Evolutionary conservation across 2,888 invertebrate species (phyloP), one percentile per base, ranked within the genome.

Genomic region (Limnephilus rhombicus): DNA sequence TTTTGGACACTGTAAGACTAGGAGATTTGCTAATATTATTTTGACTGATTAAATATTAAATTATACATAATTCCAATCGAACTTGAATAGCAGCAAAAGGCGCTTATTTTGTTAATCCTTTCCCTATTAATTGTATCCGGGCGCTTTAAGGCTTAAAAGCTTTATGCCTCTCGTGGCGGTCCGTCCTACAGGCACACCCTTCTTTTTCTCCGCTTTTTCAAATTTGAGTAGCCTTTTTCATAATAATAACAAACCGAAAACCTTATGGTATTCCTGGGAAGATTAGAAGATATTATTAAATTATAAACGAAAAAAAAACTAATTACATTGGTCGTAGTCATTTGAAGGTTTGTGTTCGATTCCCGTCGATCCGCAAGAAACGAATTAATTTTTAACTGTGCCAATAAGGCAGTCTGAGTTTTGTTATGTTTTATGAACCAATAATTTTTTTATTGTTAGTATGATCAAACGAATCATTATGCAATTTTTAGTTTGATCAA

Each of bases 101-200:
- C 24, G 34, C 37, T 83, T 83, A 83, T 49, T 86, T 45, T 86
- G 37, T 86, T 29, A 83, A 83, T 86, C 86, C 86, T 24, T 86
- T 86, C 45, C 45, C 37, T n/a, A 86, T 45, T 86, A 29, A 45
- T 45, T 49, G n/a, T 45, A 45, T 86, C n/a, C 24, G 49, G n/a
- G 45, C 29, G 86, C 86, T 86, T 49, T 86, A 86, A 86, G 86
- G 37, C 83, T 34, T 83, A 37, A 37, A 18, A 83, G 83, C 37
- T 83, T 41, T 18, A 18, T 34, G 37, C 34, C 24, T 11, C 37
- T 41, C 9, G 68, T 24, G 24, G 9, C 7, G 68, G 68, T 68
- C 9, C 68, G 24, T 41, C 5, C 83, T 13, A 24, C 15, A 34
- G 11, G 83, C 34, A 24, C 15, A 18, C 15, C 83, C 24, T 83